Evolutionary conservation across 2,888 invertebrate species (phyloP).

Genomic region (Chydorus sphaericus): DNA sequence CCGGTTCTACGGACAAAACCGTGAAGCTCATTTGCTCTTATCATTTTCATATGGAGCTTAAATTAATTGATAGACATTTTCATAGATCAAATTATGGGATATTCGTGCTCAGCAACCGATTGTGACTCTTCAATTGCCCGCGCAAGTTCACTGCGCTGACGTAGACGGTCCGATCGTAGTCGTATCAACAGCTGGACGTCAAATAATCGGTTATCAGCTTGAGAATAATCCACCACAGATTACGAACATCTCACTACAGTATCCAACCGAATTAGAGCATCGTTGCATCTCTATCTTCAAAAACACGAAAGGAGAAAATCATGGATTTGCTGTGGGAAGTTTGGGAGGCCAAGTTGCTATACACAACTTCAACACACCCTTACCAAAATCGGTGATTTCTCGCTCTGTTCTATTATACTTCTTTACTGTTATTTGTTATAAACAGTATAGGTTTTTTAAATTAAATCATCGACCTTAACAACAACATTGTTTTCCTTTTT

Average conservation of each 20-base stretch:
- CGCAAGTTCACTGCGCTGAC: conserved; percentile 93
- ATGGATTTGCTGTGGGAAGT: conserved; percentile 85
- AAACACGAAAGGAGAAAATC: conserved; percentile 82
- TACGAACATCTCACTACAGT: conserved; percentile 83
- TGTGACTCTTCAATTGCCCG: conserved; percentile 75
- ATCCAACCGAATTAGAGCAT: conserved; percentile 84
- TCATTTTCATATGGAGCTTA: no score
- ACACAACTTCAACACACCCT: conserved; percentile 80
- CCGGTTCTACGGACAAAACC: conserved; percentile 97
- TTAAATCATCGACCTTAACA: no score
- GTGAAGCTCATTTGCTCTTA: no score
- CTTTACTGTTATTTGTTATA: no score
- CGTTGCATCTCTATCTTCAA: conserved; percentile 89
- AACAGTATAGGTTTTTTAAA: no score
- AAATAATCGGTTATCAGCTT: conserved; percentile 80
- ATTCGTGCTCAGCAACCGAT: conserved; percentile 78
- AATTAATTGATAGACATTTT: no score
- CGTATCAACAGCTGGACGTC: conserved; percentile 84
- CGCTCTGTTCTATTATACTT: no score
- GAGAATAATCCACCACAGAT: conserved; percentile 88
- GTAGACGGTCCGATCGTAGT: conserved; percentile 97
- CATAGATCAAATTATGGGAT: conserved; percentile 94
- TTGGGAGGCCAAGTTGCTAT: conserved; percentile 97
- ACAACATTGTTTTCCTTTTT: no score
- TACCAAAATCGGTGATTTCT: no score